Base-by-base conservation (phyloP, 37 sponge, comb jelly and placozoan species). In the Theonella swinhoei region DNA sequence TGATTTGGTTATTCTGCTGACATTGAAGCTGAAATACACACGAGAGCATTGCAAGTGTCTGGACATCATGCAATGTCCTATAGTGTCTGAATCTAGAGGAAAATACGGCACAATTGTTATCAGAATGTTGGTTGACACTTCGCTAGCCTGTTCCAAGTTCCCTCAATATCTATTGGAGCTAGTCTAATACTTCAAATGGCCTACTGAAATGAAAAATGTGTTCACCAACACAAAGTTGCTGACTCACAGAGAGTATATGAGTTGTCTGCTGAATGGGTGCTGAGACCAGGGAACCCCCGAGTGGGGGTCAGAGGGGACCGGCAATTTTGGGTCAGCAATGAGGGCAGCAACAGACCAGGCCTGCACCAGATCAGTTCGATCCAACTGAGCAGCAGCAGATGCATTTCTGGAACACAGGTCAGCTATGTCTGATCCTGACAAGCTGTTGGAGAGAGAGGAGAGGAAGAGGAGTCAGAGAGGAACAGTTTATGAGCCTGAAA, bases 41-140 rank as follows among this genome's bases (percentile, higher is more conserved):
- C 36, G 90, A 76, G 70, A 95, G 75, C 90, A 95, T 86, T 23
- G 95, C 95, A 33, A 95, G 77, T 24, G 88, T 89, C 77, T 95
- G 95, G 0, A 95, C 90, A 69, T 95, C 95, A 41, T 83, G 85
- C 4, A 83, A 70, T 7, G 66, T 77, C 11, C 70, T 43, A 66
- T 85, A 95, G 66, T 95, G 86, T 11, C 64, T 61, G n/a, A 95
- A 85, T 42, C 95, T 95, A 64, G 0, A 78, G 37, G n/a, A n/a
- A n/a, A n/a, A n/a, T n/a, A n/a, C n/a, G 1, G 59, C 1, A 31
- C 14, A 9, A 30, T 35, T 79, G n/a, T 5, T 22, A 39, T n/a
- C 39, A 34, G 34, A 28, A 62, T 36, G n/a, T n/a, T 28, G 47
- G 11, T 4, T 11, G 1, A 17, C 26, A n/a, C 25, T 59, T 4